phyloP scores from a whole-genome alignment of 1,140 invertebrate species.

The Drosophila pandora region DNA sequence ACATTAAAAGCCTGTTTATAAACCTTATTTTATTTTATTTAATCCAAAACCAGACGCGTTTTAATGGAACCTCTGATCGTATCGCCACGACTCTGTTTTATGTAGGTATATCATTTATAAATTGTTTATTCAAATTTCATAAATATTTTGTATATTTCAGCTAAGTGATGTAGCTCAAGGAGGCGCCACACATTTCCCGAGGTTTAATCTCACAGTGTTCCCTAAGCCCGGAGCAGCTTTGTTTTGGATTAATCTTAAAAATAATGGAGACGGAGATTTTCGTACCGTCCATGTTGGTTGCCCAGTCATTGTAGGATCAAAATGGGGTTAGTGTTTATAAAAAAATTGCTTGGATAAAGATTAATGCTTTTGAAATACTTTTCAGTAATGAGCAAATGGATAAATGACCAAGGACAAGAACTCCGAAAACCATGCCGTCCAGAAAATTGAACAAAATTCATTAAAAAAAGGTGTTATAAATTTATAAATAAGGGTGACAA shows the following conservation, averaged over 20 bases:
- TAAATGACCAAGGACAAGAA: not conserved
- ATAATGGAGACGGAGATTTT: slow-evolving; percentile 97
- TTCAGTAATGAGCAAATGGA: slow-evolving; percentile 21
- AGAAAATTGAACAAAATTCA: not conserved
- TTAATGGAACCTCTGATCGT: not conserved
- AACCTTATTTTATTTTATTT: not conserved
- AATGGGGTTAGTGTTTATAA: slow-evolving; percentile 91
- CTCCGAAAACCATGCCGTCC: not conserved
- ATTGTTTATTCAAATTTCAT: not conserved
- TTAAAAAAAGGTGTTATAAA: not conserved
- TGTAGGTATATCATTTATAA: not conserved
- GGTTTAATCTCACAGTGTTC: slow-evolving; percentile 91
- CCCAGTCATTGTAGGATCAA: slow-evolving; percentile 96
- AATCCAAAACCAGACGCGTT: slow-evolving; percentile 2
- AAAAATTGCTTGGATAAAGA: not conserved
- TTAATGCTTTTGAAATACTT: not conserved
- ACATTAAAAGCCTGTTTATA: not conserved
- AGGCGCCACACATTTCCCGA: slow-evolving; percentile 96
- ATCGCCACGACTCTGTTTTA: slow-evolving; percentile 20
- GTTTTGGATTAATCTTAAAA: slow-evolving; percentile 97
- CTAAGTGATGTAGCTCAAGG: slow-evolving; percentile 97
- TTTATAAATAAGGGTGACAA: not conserved
- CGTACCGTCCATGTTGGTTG: slow-evolving; percentile 93
- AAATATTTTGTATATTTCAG: slow-evolving; percentile 84
- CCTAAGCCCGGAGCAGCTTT: slow-evolving; percentile 94